Evolutionary conservation across 2,797 vertebrate species (phyloP), one percentile per base, ranked within the genome.

Genomic region (Etheostoma perlongum): DNA sequence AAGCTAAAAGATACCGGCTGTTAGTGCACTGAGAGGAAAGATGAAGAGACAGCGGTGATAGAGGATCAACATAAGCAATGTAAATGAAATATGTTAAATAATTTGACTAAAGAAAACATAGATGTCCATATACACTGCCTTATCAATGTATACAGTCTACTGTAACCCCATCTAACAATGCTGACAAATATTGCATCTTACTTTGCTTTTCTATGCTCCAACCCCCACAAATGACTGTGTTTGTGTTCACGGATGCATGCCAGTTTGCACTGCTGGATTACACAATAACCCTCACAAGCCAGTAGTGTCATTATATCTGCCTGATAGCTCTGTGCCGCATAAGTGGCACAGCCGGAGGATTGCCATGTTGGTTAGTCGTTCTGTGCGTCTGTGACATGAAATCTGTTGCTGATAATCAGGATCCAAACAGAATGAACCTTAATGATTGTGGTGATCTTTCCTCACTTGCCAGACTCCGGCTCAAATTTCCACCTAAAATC

Each of bases 1-100:
- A 98, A 90, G 97, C 97, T 98, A 90, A 79, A 95, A 95, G 79
- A 90, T 76, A 93, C 12, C n/a, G 59, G 74, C 51, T 63, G 77
- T 91, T 42, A 93, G 74, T 64, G 49, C 21, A 81, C 67, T 72
- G 49, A 88, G 74, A 84, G 67, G 59, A 79, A 81, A 79, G 76
- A 70, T 25, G n/a, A 84, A 84, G 58, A 81, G 54, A 78, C 21
- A 76, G 57, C 57, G 12, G 25, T 47, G 67, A 81, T 18, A 77
- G 14, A 79, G 11, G 44, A 79, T 27, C 30, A 48, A 87, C 33
- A 69, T 15, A 14, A 82, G 72, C 15, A 64, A 33, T 10, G 9
- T 0, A 73, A 18, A 70, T 14, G 7, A 30, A 42, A 68, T 18
- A 2, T n/a, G 14, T 53, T 33, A 36, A 21, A 51, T 19, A 63